Evolutionary conservation across 1,140 invertebrate species (phyloP), one percentile per base, ranked within the genome.

Genomic region (Drosophila murphyi): DNA sequence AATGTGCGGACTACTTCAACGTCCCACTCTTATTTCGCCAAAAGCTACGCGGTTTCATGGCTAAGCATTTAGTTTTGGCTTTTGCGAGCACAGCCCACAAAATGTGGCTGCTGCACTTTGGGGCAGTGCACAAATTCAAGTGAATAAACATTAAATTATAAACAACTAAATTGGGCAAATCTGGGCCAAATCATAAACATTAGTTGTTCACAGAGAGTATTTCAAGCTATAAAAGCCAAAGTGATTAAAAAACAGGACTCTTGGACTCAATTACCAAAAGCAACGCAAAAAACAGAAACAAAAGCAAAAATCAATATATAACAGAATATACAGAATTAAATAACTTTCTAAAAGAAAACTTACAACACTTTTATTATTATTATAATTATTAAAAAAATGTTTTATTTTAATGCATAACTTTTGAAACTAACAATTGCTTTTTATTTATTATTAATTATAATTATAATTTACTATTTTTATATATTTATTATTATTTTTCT

Each of bases 11-110:
- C 10, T 20, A n/a, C 37, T 39, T 56, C 6, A 12, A 3, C 10
- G 6, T 5, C 5, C 10, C 41, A n/a, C 7, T 12, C 32, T 39
- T 65, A 34, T 41, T 6, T 10, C 50, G 29, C 41, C 72, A 62
- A 70, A 62, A 74, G 57, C 10, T 62, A n/a, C n/a, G 20, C 8
- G 29, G 32, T 35, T 70, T 74, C 70, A 74, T 57, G 65, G 29
- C 28, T 69, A 60, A 73, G 56, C 62, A 32, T 45, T 39, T 39
- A 5, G 3, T 8, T 47, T 54, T 69, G 71, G 48, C n/a, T 20
- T 34, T 48, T 62, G 70, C 31, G 47, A 45, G 55, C 43, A 57
- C 45, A 43, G 29, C 20, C 20, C 20, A 20, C 12, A 48, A 55
- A 45, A 51, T 35, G 5, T 54, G 48, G 54, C 32, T 34, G 41